A percentile compares a stretch with the other conserved stretches of the same genome.
Conservation (phyloP, 2,888 invertebrate genomes). For the Trisateles emortualis region DNA sequence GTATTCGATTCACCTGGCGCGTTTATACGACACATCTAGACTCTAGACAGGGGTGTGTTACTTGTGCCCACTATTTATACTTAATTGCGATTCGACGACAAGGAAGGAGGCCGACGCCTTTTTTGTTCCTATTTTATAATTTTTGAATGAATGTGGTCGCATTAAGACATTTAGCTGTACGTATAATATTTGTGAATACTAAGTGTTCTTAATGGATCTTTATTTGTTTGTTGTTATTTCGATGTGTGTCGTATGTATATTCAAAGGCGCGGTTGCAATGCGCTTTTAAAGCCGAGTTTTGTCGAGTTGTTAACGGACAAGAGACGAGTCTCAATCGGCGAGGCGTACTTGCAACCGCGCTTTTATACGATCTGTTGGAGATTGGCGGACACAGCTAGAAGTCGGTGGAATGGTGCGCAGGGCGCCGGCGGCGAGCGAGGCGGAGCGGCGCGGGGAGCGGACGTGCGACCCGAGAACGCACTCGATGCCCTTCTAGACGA, state of each 20-base stretch:
- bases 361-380: constrained; percentile 67
- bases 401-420: constrained; percentile 78
- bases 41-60: too few species aligned
- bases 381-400: constrained; percentile 73
- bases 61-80: too few species aligned
- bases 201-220: constrained; percentile 72
- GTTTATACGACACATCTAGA: too few species aligned
- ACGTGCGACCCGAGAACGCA: constrained; percentile 95
- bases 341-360: constrained; percentile 69
- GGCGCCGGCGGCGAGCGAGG: constrained; percentile 73
- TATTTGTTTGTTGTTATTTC: constrained; percentile 74
- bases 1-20: too few species aligned
- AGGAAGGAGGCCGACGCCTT: constrained; percentile 67
- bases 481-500: constrained; percentile 98
- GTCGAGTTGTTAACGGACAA: constrained; percentile 5
- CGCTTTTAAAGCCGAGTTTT: constrained; percentile 17
- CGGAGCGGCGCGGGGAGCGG: constrained; percentile 63
- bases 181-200: constrained; percentile 72
- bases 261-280: constrained; percentile 71
- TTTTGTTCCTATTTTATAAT: constrained; percentile 67
- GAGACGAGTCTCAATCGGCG: constrained; percentile 16
- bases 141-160: constrained; percentile 77
- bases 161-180: constrained; percentile 68
- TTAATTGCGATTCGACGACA: constrained; percentile 47
- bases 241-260: constrained; percentile 45